phyloP scores from a whole-genome alignment of 2,797 vertebrate genomes.

The Chiloscyllium punctatum region DNA sequence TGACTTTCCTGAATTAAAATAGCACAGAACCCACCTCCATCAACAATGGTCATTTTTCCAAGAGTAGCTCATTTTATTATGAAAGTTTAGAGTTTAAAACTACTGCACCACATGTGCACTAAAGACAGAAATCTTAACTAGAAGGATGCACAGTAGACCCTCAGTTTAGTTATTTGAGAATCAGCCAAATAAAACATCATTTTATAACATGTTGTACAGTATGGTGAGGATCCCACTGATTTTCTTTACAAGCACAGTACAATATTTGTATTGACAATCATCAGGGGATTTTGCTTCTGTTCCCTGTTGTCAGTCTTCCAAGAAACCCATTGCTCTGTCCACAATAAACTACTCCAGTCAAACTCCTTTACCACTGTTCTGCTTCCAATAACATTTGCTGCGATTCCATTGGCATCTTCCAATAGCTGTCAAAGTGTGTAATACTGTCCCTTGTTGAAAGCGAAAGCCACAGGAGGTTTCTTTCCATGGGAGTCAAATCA shows the following conservation, averaged over 20 bases:
- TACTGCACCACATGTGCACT: neutral
- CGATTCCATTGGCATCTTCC: neutral
- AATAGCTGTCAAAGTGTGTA: neutral
- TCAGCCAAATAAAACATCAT: constrained; percentile 17
- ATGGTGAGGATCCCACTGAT: neutral
- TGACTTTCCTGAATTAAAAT: neutral
- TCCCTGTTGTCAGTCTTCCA: neutral
- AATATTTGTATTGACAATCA: neutral
- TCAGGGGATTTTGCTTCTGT: neutral
- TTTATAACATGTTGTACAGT: neutral
- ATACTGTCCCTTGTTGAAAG: neutral
- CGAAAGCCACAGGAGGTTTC: neutral
- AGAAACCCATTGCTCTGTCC: neutral
- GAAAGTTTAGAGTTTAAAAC: neutral
- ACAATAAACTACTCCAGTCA: neutral
- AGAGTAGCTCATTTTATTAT: neutral
- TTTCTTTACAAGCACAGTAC: neutral
- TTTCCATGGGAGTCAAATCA: neutral
- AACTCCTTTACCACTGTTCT: neutral
- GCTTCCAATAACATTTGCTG: neutral
- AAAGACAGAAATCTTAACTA: neutral
- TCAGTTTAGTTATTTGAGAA: neutral
- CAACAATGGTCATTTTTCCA: constrained; percentile 9
- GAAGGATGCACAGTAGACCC: neutral
- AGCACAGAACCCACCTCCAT: neutral